A percentile compares a stretch with the other conserved stretches of the same genome.
These are phyloP conservation scores for Vireo griseus DNA, from an alignment of 2,797 vertebrate genomes.

Conservation along the genomic window DNA sequence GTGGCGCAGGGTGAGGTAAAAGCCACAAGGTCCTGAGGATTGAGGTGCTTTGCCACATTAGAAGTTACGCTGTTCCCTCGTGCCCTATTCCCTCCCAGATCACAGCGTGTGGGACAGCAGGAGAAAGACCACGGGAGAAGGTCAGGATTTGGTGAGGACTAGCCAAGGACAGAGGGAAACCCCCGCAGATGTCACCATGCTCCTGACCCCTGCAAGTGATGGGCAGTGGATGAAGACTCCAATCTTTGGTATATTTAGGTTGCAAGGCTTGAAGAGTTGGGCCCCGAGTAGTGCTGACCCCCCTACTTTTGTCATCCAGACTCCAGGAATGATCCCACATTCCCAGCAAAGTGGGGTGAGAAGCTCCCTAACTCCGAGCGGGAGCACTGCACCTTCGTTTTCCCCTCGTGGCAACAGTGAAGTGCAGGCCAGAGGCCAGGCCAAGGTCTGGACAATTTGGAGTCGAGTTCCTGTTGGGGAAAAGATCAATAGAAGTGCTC, in stretches of 20 bases:
- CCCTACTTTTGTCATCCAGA: background rate
- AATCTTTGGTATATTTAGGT: constrained; percentile 29
- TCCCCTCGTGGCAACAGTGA: background rate
- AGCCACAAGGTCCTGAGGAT: constrained; percentile 44
- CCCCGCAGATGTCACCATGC: accelerated
- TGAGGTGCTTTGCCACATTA: background rate
- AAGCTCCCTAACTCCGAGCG: background rate
- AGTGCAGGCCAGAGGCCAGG: background rate
- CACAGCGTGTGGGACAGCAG: background rate
- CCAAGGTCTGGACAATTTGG: background rate
- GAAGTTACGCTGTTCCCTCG: background rate
- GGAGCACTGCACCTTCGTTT: accelerated
- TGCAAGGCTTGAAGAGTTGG: background rate
- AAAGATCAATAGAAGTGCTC: constrained; percentile 12
- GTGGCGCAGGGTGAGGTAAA: constrained; percentile 8
- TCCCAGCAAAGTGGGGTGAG: background rate
- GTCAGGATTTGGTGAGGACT: background rate
- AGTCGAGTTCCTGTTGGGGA: background rate
- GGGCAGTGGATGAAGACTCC: background rate
- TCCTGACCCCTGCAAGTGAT: background rate
- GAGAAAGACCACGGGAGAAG: background rate
- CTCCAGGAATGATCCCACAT: background rate
- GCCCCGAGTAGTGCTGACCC: background rate
- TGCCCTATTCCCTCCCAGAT: background rate
- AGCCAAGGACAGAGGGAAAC: background rate